These are phyloP conservation scores for Anniella stebbinsi DNA, from an alignment of 2,797 vertebrate genomes.

Conservation along the genomic window DNA sequence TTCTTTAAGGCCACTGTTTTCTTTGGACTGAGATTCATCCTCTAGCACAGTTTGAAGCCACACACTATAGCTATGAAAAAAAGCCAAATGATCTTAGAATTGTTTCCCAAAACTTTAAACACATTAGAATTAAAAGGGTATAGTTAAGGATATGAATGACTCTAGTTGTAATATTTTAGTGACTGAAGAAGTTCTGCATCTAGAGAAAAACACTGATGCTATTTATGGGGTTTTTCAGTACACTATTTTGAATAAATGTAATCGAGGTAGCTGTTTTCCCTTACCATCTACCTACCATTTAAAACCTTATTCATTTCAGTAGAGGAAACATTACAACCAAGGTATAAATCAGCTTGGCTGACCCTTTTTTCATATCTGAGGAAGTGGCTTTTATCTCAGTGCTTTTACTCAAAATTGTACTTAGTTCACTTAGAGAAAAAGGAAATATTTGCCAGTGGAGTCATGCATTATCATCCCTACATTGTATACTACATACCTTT, in stretches of 20 bases:
- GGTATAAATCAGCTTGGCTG: slow-evolving; percentile 45
- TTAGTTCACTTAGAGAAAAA: slow-evolving; percentile 46
- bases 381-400: not conserved
- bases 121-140: slow-evolving; percentile 62
- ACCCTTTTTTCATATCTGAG: not conserved
- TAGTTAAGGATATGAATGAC: slow-evolving; percentile 66
- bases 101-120: slow-evolving; percentile 43
- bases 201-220: slow-evolving; percentile 38
- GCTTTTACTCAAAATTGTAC: slow-evolving; percentile 42
- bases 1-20: slow-evolving; percentile 38
- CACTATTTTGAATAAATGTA: slow-evolving; percentile 36
- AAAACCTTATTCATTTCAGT: slow-evolving; percentile 58
- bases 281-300: slow-evolving; percentile 66
- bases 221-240: slow-evolving; percentile 36
- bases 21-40: slow-evolving; percentile 44
- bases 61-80: slow-evolving; percentile 26
- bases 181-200: slow-evolving; percentile 45
- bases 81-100: slow-evolving; percentile 61
- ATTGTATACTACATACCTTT: slow-evolving; percentile 28
- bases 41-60: slow-evolving; percentile 63
- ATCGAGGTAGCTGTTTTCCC: slow-evolving; percentile 56
- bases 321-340: slow-evolving; percentile 65
- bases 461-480: slow-evolving; percentile 11
- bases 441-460: slow-evolving; percentile 54
- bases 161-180: slow-evolving; percentile 47